Evolutionary conservation across 2,113 vertebrate species (phyloP), one percentile per base, ranked within the genome.

Genomic region (Coturnix japonica): DNA sequence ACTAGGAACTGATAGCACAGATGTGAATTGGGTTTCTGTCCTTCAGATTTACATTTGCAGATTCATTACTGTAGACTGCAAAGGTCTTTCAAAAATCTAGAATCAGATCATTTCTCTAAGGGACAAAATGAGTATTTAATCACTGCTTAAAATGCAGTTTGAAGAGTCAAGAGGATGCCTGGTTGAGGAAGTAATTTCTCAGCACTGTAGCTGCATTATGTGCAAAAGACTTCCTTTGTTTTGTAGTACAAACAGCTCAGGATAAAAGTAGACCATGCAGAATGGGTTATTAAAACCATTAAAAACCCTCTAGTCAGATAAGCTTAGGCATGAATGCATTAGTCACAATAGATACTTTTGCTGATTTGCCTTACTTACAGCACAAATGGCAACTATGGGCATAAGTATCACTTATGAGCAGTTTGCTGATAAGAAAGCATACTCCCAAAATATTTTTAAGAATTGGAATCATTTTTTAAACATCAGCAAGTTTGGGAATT

Each of bases 151-250:
- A 96, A 94, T 86, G 91, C 91, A 92, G 92, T 94, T 91, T 91
- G 81, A 91, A 94, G 77, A 95, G 86, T 93, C 91, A 88, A 89
- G 91, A 89, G 85, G 94, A 93, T 93, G 81, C 94, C 93, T 91
- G 88, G 77, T 81, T 95, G 72, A 95, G 94, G 93, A 96, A 96
- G 89, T 96, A 94, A 95, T 96, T 96, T 96, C 91, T 95, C 81
- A 93, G 81, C 79, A 56, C 91, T 95, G 86, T 82, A 91, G 90
- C 81, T 84, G 87, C 81, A 91, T 94, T 93, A 94, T 74, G 87
- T 96, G 92, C 92, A 92, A 92, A 96, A 93, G 84, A 93, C 71
- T 94, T 96, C 74, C 86, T 96, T 96, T 96, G 94, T 96, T 53
- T 94, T 75, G 56, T 0, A 13, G 64, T 80, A 53, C 87, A 94